These are phyloP conservation scores for Isoperla grammatica DNA, from an alignment of 2,888 invertebrate genomes.

Conservation along the genomic window DNA sequence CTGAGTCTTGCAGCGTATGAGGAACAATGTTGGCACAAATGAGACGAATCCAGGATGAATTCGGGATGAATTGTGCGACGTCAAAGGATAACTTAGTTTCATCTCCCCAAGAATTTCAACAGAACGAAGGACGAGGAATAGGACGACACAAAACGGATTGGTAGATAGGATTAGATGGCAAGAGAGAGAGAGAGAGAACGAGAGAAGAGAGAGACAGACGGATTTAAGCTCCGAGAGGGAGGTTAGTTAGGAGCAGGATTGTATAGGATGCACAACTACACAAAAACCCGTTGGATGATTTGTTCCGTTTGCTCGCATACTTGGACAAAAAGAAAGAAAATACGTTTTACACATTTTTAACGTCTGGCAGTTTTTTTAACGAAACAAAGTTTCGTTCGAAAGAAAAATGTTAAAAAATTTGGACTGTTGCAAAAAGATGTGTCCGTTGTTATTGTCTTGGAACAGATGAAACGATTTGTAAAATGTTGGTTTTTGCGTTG, in stretches of 20 bases:
- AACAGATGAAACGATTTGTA: too few relatives aligned
- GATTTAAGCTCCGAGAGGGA: conserved; percentile 14
- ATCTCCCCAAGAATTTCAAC: neutral
- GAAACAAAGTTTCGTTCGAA: too few relatives aligned
- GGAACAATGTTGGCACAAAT: conserved; percentile 2
- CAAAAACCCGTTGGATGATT: neutral
- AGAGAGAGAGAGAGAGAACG: neutral
- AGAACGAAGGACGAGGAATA: conserved; percentile 5
- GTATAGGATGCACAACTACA: conserved; percentile 4
- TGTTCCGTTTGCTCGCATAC: too few relatives aligned
- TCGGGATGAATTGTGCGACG: conserved; percentile 9
- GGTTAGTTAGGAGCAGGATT: conserved; percentile 12
- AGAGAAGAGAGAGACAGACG: conserved; percentile 7
- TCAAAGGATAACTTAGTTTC: conserved; percentile 20
- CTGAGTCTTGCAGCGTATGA: too few relatives aligned
- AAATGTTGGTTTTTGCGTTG: too few relatives aligned
- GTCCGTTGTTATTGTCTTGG: too few relatives aligned
- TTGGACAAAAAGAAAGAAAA: too few relatives aligned
- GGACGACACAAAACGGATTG: conserved; percentile 18
- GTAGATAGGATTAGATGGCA: conserved; percentile 16
- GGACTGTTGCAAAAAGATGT: too few relatives aligned
- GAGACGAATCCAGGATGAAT: neutral
- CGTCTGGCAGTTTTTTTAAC: too few relatives aligned
- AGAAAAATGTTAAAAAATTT: too few relatives aligned
- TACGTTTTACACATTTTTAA: too few relatives aligned